Conservation (phyloP, 2,113 vertebrate genomes). For the Copsychus sechellarum region DNA sequence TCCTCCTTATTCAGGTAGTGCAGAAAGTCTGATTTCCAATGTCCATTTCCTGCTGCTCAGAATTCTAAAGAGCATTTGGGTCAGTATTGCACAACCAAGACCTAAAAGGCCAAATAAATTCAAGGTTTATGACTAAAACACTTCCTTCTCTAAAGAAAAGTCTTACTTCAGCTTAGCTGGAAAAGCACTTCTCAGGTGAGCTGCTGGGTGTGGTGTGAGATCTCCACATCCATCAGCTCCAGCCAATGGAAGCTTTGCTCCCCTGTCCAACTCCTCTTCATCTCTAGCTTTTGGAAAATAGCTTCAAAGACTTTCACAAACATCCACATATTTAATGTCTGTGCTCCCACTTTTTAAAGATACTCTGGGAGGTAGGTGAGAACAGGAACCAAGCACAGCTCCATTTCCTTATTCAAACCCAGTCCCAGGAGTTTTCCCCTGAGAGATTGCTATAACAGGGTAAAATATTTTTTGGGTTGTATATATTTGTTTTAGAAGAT, state of each 20-base stretch:
- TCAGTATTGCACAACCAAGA: background rate
- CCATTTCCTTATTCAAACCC: background rate
- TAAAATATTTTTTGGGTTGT: background rate
- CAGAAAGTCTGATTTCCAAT: background rate
- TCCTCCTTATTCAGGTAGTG: background rate
- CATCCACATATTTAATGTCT: background rate
- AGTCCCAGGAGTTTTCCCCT: background rate
- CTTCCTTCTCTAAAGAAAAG: background rate
- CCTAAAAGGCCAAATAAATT: background rate
- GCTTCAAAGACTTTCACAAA: background rate
- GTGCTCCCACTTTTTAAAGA: background rate
- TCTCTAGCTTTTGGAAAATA: background rate
- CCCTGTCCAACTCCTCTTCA: background rate
- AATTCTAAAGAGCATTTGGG: background rate
- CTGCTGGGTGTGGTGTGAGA: background rate
- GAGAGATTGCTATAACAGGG: background rate
- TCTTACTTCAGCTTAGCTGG: background rate
- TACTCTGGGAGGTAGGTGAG: background rate
- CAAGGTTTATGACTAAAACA: background rate
- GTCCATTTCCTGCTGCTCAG: background rate
- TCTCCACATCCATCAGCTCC: background rate
- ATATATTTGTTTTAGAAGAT: background rate
- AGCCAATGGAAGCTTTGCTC: accelerated
- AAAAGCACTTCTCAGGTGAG: background rate
- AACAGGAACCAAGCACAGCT: background rate